A percentile compares a stretch with the other conserved stretches of the same genome.
Conservation (phyloP, 1,140 invertebrate species). For the Drosophila orena region DNA sequence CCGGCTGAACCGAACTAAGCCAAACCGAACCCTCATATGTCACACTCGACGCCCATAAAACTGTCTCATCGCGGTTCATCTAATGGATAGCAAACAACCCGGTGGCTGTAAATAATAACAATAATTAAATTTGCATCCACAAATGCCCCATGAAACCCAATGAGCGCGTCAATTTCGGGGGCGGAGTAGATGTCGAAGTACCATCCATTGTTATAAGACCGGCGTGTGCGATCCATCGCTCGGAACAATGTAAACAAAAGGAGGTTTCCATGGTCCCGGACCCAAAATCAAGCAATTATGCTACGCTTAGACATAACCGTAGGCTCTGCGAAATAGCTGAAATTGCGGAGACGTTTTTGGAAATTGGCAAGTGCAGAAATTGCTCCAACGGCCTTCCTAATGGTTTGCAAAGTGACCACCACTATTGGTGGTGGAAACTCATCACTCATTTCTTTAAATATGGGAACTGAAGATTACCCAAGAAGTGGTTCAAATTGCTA, state of each 20-base stretch:
- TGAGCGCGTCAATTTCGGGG: constrained; percentile 54
- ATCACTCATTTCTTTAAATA: not conserved
- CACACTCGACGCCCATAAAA: constrained; percentile 60
- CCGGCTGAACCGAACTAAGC: constrained; percentile 18
- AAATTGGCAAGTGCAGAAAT: constrained; percentile 22
- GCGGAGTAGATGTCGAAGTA: constrained; percentile 58
- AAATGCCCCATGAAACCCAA: constrained; percentile 63
- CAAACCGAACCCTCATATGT: constrained; percentile 32
- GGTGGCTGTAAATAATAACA: constrained; percentile 74
- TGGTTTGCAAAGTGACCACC: constrained; percentile 7
- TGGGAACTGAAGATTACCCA: not conserved
- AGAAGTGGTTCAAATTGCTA: not conserved
- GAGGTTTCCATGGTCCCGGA: constrained; percentile 9
- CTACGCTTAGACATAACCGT: constrained; percentile 25
- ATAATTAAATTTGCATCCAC: constrained; percentile 80
- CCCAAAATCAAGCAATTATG: constrained; percentile 40
- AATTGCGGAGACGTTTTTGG: constrained; percentile 11
- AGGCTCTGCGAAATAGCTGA: constrained; percentile 3
- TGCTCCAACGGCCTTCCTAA: constrained; percentile 2
- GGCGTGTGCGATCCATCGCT: constrained; percentile 36
- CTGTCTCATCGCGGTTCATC: constrained; percentile 51
- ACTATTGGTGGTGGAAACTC: not conserved
- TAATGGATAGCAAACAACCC: constrained; percentile 77
- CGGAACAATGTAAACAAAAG: constrained; percentile 52
- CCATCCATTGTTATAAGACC: constrained; percentile 38